A percentile compares a stretch with the other conserved stretches of the same genome.
phyloP scores from a whole-genome alignment of 2,888 invertebrate genomes.

The Lithosia quadra region DNA sequence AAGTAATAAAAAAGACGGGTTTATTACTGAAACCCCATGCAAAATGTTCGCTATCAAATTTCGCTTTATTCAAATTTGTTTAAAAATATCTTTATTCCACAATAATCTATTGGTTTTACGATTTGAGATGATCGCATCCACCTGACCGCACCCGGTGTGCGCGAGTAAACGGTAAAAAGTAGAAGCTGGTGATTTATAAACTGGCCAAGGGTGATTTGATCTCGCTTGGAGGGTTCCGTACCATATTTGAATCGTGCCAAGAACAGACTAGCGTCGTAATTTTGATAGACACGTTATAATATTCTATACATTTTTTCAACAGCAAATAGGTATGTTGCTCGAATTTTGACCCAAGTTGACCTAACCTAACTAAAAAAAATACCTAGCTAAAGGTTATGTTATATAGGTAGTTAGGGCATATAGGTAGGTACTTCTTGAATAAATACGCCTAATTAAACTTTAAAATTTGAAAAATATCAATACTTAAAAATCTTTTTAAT shows the following conservation, averaged over 20 bases:
- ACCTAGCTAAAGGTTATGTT: no score
- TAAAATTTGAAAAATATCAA: no score
- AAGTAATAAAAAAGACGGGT: constrained; percentile 56
- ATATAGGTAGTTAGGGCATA: no score
- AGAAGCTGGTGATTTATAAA: neutral
- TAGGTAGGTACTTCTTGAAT: no score
- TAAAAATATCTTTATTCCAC: constrained; percentile 12
- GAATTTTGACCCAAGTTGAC: no score
- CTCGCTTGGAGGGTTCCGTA: neutral
- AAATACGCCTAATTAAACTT: no score
- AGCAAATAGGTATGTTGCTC: no score
- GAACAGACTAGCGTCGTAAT: no score
- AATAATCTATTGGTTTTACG: constrained; percentile 42
- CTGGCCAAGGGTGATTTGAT: neutral
- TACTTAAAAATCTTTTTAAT: no score
- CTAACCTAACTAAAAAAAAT: no score
- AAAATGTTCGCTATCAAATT: constrained; percentile 37
- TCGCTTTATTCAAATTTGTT: constrained; percentile 36
- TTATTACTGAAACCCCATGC: constrained; percentile 52
- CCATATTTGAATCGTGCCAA: neutral
- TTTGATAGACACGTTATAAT: no score
- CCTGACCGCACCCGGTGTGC: neutral
- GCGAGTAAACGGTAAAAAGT: constrained; percentile 27
- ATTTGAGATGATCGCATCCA: constrained; percentile 2
- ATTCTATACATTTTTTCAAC: no score